phyloP scores from a whole-genome alignment of 92 coral and sea anemone species.

The Isaurus tuberculatus region DNA sequence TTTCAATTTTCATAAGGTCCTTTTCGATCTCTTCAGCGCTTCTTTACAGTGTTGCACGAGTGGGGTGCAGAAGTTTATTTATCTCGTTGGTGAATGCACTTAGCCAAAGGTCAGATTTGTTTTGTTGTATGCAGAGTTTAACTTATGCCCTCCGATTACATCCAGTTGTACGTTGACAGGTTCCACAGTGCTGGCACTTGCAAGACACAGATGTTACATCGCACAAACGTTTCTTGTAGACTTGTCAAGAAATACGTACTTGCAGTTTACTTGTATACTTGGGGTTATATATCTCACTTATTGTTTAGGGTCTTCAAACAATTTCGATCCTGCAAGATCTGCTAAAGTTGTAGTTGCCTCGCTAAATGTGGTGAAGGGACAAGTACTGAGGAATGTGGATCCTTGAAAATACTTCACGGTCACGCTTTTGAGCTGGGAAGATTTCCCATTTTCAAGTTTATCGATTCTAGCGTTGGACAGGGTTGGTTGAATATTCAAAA shows the following conservation, averaged over 20 bases:
- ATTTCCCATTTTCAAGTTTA: constrained; percentile 39
- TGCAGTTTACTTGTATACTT: constrained; percentile 41
- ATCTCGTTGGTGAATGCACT: constrained; percentile 34
- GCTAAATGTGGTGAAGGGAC: constrained; percentile 38
- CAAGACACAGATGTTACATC: constrained; percentile 15
- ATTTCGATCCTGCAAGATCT: constrained; percentile 29
- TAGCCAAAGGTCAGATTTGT: constrained; percentile 31
- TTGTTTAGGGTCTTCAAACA: constrained; percentile 46
- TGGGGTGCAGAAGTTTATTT: constrained; percentile 16
- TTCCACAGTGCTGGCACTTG: constrained; percentile 43
- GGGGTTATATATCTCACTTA: constrained; percentile 41
- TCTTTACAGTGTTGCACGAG: constrained; percentile 15
- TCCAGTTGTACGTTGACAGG: constrained; percentile 16
- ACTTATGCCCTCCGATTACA: constrained; percentile 18
- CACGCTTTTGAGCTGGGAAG: constrained; percentile 41
- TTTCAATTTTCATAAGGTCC: constrained; percentile 30
- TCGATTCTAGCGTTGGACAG: constrained; percentile 45
- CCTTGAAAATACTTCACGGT: constrained; percentile 51
- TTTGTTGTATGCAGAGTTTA: constrained; percentile 9
- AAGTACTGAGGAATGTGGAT: constrained; percentile 50
- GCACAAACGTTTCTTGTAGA: constrained; percentile 34
- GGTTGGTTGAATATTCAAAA: constrained; percentile 3
- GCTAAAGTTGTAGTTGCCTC: constrained; percentile 11
- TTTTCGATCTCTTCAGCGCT: constrained; percentile 19
- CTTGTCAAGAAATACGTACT: constrained; percentile 29